Base-by-base conservation (phyloP, 2,888 invertebrate species). In the Camptogramma bilineatum region DNA sequence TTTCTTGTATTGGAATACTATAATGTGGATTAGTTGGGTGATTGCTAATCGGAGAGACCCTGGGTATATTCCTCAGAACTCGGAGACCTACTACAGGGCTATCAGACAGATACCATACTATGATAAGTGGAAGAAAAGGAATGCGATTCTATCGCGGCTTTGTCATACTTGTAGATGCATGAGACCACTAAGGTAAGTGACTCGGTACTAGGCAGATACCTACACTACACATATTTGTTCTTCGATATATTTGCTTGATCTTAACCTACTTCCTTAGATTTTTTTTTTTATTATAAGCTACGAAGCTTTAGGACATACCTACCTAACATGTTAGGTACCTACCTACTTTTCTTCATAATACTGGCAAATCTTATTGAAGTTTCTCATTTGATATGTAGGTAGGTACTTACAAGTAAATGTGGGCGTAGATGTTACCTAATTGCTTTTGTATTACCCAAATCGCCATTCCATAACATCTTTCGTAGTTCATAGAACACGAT, bases 11-110 rank as follows among this genome's bases (percentile, higher is more conserved):
- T 96, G 97, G 96, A 98, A 98, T 85, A 94, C 95, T 4, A 95
- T 97, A 9, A 98, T 98, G 98, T 98, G 98, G 98, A 91, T 98
- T 9, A 97, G 97, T 77, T 97, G 98, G 96, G 94, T 97, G 61
- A 96, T 97, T 52, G 98, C 98, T 4, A 98, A 98, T 80, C 94
- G 97, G 17, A 95, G 96, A 57, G 97, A 98, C 87, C 98, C 98
- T 0, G 98, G 98, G 16, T 98, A 97, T 80, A 96, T 98, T 64
- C 96, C 97, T 0, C 95, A 96, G 79, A 98, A 98, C 83, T 97
- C 97, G 0, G 98, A 98, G 75, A 97, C 97, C 1, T 98, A 98
- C 82, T 97, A 97, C 79, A 94, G 97, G 73, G 97, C 97, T 18
- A 98, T 98, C 68, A 96, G 97, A 84, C 97, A 98, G 91, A 98